phyloP scores from a whole-genome alignment of 1,140 invertebrate species.

The Tetragnatha versicolor region DNA sequence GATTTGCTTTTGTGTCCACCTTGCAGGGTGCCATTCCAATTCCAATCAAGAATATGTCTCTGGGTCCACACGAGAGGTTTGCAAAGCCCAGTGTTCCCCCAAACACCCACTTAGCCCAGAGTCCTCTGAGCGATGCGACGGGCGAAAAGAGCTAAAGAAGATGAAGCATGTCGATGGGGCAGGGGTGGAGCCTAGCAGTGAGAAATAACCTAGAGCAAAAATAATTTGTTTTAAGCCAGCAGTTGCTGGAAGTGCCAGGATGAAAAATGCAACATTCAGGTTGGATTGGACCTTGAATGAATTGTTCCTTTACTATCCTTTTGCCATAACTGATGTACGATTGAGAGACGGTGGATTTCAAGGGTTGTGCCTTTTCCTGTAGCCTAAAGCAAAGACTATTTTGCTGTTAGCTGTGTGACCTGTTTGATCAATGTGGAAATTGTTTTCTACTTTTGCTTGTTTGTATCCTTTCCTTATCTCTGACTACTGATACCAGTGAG shows the following conservation, averaged over 20 bases:
- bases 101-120: constrained; percentile 48
- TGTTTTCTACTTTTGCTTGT: background rate
- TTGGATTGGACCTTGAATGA: no score
- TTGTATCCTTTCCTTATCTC: background rate
- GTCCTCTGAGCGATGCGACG: background rate
- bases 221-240: no score
- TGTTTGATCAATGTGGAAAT: background rate
- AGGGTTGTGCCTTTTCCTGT: constrained; percentile 22
- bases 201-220: no score
- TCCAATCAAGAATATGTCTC: constrained; percentile 34
- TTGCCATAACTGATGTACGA: constrained; percentile 9
- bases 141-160: constrained; percentile 43
- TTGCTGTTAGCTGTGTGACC: background rate
- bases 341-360: background rate
- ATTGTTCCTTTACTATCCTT: no score
- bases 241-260: no score
- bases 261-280: no score
- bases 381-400: no score
- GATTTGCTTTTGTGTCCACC: no score
- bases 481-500: constrained; percentile 5
- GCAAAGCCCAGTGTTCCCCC: constrained; percentile 75
- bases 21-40: constrained; percentile 38
- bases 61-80: constrained; percentile 73
- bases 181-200: background rate
- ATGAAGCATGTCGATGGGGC: background rate